A percentile compares a stretch with the other conserved stretches of the same genome.
phyloP scores from a whole-genome alignment of 2,888 invertebrate genomes.

The Hermodice carunculata region DNA sequence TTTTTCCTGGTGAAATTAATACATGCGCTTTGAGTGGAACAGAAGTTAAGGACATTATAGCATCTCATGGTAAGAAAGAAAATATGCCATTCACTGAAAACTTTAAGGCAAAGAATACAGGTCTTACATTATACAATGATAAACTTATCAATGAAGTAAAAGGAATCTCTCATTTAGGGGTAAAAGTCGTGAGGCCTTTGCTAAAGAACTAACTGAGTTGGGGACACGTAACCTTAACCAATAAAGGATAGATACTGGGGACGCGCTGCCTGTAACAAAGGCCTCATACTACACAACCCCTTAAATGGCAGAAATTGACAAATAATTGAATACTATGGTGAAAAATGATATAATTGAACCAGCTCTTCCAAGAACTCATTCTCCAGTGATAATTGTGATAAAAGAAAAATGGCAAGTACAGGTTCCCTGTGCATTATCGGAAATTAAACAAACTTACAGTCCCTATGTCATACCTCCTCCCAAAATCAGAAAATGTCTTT shows the following conservation, averaged over 20 bases:
- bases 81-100: too few relatives aligned
- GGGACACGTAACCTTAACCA: neutral
- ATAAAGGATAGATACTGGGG: neutral
- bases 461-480: too few relatives aligned
- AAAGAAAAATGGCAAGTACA: too few relatives aligned
- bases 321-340: neutral
- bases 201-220: neutral
- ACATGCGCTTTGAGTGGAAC: too few relatives aligned
- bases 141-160: too few relatives aligned
- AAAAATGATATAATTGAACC: neutral
- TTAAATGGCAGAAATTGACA: neutral
- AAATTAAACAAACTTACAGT: too few relatives aligned
- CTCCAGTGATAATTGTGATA: neutral
- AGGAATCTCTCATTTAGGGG: neutral
- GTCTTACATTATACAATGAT: too few relatives aligned
- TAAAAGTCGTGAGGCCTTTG: neutral
- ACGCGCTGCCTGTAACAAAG: neutral
- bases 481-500: too few relatives aligned
- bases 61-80: too few relatives aligned
- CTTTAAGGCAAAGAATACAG: too few relatives aligned
- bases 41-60: too few relatives aligned
- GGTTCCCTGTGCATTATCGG: neutral
- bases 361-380: neutral
- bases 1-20: too few relatives aligned
- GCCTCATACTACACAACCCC: neutral